Evolutionary conservation across 2,797 vertebrate genomes (phyloP).

Genomic region (Parotocinclus haroldoi): DNA sequence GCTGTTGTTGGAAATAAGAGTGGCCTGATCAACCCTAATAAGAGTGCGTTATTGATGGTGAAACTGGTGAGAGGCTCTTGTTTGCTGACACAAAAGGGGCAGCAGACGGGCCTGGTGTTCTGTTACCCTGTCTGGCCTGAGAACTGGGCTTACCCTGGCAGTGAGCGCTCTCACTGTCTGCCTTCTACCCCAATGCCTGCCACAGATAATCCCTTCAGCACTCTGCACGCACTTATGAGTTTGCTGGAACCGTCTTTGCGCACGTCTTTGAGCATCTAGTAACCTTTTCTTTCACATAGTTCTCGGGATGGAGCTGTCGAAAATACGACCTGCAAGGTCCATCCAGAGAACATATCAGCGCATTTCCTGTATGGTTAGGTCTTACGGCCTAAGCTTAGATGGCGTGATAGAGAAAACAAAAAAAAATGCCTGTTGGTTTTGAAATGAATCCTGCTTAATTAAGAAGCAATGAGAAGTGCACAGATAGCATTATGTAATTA

Average conservation of each 20-base stretch:
- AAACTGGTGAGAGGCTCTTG: conserved; percentile 43
- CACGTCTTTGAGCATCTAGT: neutral
- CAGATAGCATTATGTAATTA: conserved; percentile 81
- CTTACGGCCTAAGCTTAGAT: conserved; percentile 2
- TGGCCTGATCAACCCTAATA: conserved; percentile 63
- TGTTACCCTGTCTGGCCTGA: conserved; percentile 47
- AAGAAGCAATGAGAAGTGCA: conserved; percentile 75
- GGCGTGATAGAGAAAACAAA: conserved; percentile 18
- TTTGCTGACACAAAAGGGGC: conserved; percentile 44
- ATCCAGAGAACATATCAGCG: conserved; percentile 7
- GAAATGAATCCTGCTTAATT: conserved; percentile 77
- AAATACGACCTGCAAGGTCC: conserved; percentile 11
- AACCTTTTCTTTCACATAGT: neutral
- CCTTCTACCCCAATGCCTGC: conserved; percentile 40
- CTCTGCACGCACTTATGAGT: neutral
- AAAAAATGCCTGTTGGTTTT: conserved; percentile 59
- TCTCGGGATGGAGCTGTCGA: neutral
- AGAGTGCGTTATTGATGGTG: conserved; percentile 58
- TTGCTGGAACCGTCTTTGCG: neutral
- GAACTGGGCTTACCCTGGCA: conserved; percentile 23
- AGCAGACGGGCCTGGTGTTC: conserved; percentile 49
- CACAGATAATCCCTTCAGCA: conserved; percentile 27
- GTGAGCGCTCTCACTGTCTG: conserved; percentile 35
- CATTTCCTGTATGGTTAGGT: conserved; percentile 21
- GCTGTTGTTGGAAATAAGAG: conserved; percentile 62